Evolutionary conservation across 2,797 vertebrate genomes (phyloP).

Genomic region (Sebastes paucispinis): DNA sequence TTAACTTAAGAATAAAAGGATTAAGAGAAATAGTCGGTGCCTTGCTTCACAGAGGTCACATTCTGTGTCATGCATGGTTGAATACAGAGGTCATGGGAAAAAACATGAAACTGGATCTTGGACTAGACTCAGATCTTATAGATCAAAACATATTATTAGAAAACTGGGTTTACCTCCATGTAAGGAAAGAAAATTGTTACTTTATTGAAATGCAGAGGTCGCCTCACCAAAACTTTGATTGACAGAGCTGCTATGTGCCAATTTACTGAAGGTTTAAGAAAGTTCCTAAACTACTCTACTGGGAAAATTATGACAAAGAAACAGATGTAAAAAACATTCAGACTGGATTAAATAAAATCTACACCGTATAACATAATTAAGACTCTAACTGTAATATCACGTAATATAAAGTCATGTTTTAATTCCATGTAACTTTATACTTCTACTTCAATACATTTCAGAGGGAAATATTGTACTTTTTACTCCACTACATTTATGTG

Average conservation of each 20-base stretch:
- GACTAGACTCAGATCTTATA: background rate
- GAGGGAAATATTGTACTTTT: background rate
- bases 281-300: background rate
- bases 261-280: background rate
- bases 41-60: conserved; percentile 8
- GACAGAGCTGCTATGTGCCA: background rate
- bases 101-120: background rate
- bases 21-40: background rate
- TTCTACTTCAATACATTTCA: background rate
- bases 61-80: conserved; percentile 20
- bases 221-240: background rate
- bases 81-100: conserved; percentile 25
- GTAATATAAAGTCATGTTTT: background rate
- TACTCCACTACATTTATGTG: background rate
- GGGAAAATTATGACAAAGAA: background rate
- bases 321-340: too few species aligned
- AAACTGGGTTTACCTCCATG: background rate
- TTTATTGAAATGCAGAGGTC: background rate
- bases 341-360: background rate
- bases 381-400: background rate
- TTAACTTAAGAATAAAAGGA: background rate
- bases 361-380: background rate
- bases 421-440: background rate
- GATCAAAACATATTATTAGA: background rate
- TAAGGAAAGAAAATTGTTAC: background rate